A percentile compares a stretch with the other conserved stretches of the same genome.
Evolutionary conservation across 2,888 invertebrate species (phyloP).

Genomic region (Drosophila peninsularis): DNA sequence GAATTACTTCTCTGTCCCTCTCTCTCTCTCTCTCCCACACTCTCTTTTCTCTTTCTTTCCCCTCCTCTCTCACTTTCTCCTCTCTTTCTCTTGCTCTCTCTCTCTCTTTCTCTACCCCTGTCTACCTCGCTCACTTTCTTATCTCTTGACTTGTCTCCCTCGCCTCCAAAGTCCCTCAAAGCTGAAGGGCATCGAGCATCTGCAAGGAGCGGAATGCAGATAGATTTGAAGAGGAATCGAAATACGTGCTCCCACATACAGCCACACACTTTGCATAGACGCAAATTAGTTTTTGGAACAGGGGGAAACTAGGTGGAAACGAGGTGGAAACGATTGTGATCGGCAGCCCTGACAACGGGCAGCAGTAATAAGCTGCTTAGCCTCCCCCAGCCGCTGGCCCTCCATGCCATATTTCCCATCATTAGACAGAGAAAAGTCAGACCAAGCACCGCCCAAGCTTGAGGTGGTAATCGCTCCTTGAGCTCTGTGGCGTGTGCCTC

Average conservation of each 20-base stretch:
- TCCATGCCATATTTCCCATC: conserved; percentile 31
- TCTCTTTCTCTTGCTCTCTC: too few species aligned
- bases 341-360: conserved; percentile 1
- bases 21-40: neutral
- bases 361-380: conserved; percentile 23
- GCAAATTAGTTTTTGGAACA: conserved; percentile 1
- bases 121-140: too few species aligned
- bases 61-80: too few species aligned
- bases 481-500: neutral
- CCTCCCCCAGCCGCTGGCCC: neutral
- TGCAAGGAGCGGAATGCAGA: neutral
- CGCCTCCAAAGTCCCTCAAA: too few species aligned
- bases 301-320: conserved; percentile 13
- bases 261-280: conserved; percentile 10
- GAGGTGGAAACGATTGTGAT: conserved; percentile 20
- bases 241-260: conserved; percentile 15
- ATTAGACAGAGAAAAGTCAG: conserved; percentile 41
- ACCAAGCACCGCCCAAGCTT: conserved; percentile 1
- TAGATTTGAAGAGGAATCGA: neutral
- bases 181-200: too few species aligned
- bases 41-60: neutral
- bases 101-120: too few species aligned
- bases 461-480: conserved; percentile 4
- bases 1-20: neutral
- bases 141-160: too few species aligned